Base-by-base conservation (phyloP, 2,888 invertebrate species). In the Choreutis nemorana region DNA sequence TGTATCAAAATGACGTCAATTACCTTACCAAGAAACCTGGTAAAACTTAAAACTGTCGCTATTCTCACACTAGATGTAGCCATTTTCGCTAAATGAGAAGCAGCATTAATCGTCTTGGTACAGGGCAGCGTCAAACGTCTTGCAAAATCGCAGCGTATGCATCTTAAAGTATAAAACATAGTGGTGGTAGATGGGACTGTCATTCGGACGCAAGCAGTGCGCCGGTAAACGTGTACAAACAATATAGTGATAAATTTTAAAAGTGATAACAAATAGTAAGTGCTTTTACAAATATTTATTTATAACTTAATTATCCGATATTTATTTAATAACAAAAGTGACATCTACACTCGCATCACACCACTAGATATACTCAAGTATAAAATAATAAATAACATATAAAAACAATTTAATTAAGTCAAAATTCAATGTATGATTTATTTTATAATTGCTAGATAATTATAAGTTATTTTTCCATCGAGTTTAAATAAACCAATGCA, bases 91-190 rank as follows among this genome's bases (percentile, higher is more conserved):
- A 23, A 34, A 31, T 33, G 33, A 31, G 31, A 22, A 24, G 8
- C 26, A 36, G 39, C 37, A 16, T 37, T 31, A 34, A 28, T 45
- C 59, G 33, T 37, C 39, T 51, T 72, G 64, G 77, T 78, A 78
- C 45, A 51, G 54, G 72, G 46, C 55, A 51, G 55, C 47, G 55
- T 52, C 52, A 51, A 55, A 48, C 55, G 66, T 73, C 78, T 77
- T 78, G 73, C 78, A 75, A 78, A 78, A 78, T 71, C 77, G 45
- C 48, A 41, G 53, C 41, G 64, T 64, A 52, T 66, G 61, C 73
- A 62, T 70, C 75, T 70, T 62, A 65, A 75, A 64, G 68, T 78
- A 78, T 78, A 78, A 78, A 77, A 65, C 62, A 56, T 52, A 45
- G 68, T 48, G 48, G 65, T 59, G 56, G 70, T 65, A 54, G 65